Conservation (phyloP, 1,140 invertebrate genomes). For the Gryon sp. region DNA sequence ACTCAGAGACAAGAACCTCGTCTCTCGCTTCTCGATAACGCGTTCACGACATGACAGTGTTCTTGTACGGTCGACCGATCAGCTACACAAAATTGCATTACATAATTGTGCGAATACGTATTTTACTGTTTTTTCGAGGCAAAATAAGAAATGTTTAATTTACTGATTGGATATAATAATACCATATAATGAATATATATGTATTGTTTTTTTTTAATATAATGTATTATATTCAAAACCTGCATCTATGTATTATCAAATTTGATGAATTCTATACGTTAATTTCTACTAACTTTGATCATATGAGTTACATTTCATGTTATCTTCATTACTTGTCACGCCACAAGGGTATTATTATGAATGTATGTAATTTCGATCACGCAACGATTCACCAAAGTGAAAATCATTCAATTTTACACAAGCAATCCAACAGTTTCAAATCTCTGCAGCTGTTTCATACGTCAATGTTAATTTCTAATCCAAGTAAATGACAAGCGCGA, state of each 20-base stretch:
- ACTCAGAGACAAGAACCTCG: conserved; percentile 59
- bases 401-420: conserved; percentile 32
- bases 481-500: conserved; percentile 12
- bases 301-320: conserved; percentile 9
- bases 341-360: conserved; percentile 11
- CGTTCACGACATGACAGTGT: conserved; percentile 61
- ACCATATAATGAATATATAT: too few relatives aligned
- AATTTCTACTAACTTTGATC: conserved; percentile 14
- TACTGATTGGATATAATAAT: too few relatives aligned
- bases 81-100: conserved; percentile 40
- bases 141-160: too few relatives aligned
- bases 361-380: conserved; percentile 12
- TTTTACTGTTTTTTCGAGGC: too few relatives aligned
- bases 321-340: conserved; percentile 12
- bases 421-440: conserved; percentile 3
- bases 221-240: too few relatives aligned
- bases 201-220: too few relatives aligned
- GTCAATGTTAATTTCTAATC: conserved; percentile 29
- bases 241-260: too few relatives aligned
- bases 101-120: too few relatives aligned
- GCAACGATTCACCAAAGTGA: conserved; percentile 25
- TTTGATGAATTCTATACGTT: too few relatives aligned
- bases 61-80: conserved; percentile 20
- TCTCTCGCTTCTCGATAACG: conserved; percentile 66
- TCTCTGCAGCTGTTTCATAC: not conserved